phyloP scores from a whole-genome alignment of 1,140 invertebrate species.

The Drosophila malerkotliana region DNA sequence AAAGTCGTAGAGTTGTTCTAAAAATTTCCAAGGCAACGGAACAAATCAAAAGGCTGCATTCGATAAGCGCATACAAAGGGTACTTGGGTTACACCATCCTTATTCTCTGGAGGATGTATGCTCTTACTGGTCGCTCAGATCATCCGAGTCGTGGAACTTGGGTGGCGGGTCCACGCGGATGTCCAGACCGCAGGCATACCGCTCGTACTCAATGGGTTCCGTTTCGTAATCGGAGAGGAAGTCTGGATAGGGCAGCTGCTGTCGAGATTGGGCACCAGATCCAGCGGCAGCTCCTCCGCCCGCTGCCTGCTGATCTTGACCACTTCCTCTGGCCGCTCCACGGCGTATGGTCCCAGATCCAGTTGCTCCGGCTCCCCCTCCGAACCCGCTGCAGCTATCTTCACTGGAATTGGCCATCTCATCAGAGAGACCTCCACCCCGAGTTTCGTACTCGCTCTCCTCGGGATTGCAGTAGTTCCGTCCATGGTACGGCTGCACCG shows the following conservation, averaged over 20 bases:
- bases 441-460: slow-evolving; percentile 75
- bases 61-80: slow-evolving; percentile 22
- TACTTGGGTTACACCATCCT: not conserved
- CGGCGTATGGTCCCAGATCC: slow-evolving; percentile 66
- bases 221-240: slow-evolving; percentile 82
- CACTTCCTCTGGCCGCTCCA: slow-evolving; percentile 16
- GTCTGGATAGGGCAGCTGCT: slow-evolving; percentile 79
- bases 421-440: slow-evolving; percentile 73
- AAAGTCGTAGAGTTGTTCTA: slow-evolving; percentile 69
- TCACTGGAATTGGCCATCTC: slow-evolving; percentile 82
- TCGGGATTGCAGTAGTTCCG: slow-evolving; percentile 77
- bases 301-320: slow-evolving; percentile 1
- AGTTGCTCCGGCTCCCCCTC: slow-evolving; percentile 27
- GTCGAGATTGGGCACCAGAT: slow-evolving; percentile 14
- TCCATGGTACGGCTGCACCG: slow-evolving; percentile 65
- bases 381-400: slow-evolving; percentile 68
- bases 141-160: slow-evolving; percentile 80
- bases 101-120: not conserved
- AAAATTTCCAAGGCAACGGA: slow-evolving; percentile 72
- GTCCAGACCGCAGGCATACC: slow-evolving; percentile 75
- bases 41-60: slow-evolving; percentile 74
- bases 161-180: slow-evolving; percentile 82
- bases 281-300: not conserved
- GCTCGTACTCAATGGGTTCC: slow-evolving; percentile 81
- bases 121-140: slow-evolving; percentile 74